A percentile compares a stretch with the other conserved stretches of the same genome.
These are phyloP conservation scores for Pocillopora meandrina DNA, from an alignment of 92 coral and sea anemone species.

Conservation along the genomic window DNA sequence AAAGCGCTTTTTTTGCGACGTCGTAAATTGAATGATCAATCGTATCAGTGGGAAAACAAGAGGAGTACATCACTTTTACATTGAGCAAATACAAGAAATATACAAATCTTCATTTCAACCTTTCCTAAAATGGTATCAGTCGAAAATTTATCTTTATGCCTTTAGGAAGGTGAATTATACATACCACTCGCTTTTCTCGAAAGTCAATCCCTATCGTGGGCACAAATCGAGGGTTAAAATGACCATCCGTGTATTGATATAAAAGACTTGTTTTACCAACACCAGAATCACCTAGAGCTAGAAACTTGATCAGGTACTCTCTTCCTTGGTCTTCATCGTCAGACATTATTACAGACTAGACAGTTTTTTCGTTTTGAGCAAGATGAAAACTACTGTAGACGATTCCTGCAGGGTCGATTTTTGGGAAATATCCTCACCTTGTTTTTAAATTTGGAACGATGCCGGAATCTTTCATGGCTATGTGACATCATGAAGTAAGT, in stretches of 20 bases:
- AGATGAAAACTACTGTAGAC: not conserved
- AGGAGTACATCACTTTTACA: not conserved
- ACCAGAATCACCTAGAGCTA: slow-evolving; percentile 85
- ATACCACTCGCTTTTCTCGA: slow-evolving; percentile 85
- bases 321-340: slow-evolving; percentile 62
- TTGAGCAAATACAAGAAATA: not conserved
- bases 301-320: slow-evolving; percentile 77
- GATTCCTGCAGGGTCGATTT: not conserved
- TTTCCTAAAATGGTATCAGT: not conserved
- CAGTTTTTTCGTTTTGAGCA: not conserved
- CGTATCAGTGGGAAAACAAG: no score
- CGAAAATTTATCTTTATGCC: not conserved
- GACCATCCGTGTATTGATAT: slow-evolving; percentile 85
- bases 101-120: not conserved
- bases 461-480: slow-evolving; percentile 7
- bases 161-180: slow-evolving; percentile 6
- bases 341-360: slow-evolving; percentile 39
- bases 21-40: no score
- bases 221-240: slow-evolving; percentile 87
- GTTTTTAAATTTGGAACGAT: slow-evolving; percentile 10
- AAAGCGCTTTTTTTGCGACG: no score
- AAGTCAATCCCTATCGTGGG: slow-evolving; percentile 91
- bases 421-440: not conserved
- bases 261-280: slow-evolving; percentile 80
- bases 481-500: slow-evolving; percentile 26